These are phyloP conservation scores for Acrocyrtus sp. DNA, from an alignment of 2,888 invertebrate species.

Conservation along the genomic window DNA sequence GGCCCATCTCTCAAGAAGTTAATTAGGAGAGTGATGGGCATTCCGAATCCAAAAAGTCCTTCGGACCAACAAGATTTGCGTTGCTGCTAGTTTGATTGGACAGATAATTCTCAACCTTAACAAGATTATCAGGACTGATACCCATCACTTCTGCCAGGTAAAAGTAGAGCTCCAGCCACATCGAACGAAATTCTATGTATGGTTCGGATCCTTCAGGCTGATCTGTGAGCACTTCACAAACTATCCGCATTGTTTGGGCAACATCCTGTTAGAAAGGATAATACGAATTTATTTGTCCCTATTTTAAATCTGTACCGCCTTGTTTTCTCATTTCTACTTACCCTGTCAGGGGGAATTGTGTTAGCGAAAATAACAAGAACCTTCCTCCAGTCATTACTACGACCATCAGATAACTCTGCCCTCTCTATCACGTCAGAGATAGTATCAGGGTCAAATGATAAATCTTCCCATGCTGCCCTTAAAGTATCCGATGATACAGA, in stretches of 20 bases:
- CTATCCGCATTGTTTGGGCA: conserved; percentile 53
- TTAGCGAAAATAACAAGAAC: conserved; percentile 52
- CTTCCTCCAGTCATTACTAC: conserved; percentile 49
- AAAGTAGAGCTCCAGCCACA: conserved; percentile 51
- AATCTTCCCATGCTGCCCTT: conserved; percentile 42
- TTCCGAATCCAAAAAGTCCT: conserved; percentile 24
- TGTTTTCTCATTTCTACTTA: conserved; percentile 31
- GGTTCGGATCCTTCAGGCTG: conserved; percentile 58
- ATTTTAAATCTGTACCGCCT: no score
- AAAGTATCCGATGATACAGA: conserved; percentile 21
- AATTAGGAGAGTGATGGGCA: conserved; percentile 26
- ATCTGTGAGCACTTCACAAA: conserved; percentile 56
- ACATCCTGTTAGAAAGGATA: conserved; percentile 35
- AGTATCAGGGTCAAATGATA: conserved; percentile 47
- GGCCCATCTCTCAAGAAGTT: neutral
- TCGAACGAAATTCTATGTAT: conserved; percentile 43
- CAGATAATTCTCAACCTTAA: conserved; percentile 43
- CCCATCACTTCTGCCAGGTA: conserved; percentile 42
- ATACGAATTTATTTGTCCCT: conserved; percentile 5
- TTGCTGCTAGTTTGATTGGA: conserved; percentile 26
- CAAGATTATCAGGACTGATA: conserved; percentile 34
- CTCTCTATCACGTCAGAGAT: conserved; percentile 23
- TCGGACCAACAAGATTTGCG: conserved; percentile 47
- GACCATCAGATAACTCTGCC: conserved; percentile 29
- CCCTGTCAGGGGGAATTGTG: conserved; percentile 42